A percentile compares a stretch with the other conserved stretches of the same genome.
phyloP scores from a whole-genome alignment of 2,797 vertebrate species.

The Gobio occitaniae region DNA sequence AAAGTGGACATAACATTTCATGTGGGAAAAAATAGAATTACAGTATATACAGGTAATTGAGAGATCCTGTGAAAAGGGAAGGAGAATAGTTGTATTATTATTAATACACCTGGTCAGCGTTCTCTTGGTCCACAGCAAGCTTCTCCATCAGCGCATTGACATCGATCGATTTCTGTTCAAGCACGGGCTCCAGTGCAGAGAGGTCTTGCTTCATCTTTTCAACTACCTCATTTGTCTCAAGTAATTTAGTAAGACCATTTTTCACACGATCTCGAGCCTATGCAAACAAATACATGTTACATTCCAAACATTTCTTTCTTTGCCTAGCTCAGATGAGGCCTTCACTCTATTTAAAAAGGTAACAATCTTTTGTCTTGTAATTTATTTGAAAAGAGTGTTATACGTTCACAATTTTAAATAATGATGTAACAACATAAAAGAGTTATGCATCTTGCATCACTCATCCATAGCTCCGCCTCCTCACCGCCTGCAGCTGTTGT shows the following conservation, averaged over 20 bases:
- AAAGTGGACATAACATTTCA: not conserved
- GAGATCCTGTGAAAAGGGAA: too few species aligned
- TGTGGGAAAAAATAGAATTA: not conserved
- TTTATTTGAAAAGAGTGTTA: not conserved
- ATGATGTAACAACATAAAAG: not conserved
- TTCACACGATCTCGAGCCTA: constrained; percentile 86
- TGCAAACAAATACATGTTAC: constrained; percentile 17
- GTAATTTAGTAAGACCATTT: constrained; percentile 84
- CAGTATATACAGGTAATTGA: not conserved
- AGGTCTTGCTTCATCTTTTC: constrained; percentile 88
- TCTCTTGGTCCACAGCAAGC: constrained; percentile 83
- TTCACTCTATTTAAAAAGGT: not conserved
- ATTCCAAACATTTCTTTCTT: constrained; percentile 10
- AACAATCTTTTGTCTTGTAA: not conserved
- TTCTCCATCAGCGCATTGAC: constrained; percentile 85
- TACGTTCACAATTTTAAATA: not conserved
- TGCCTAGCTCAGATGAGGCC: not conserved
- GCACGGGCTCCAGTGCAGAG: constrained; percentile 84
- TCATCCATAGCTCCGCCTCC: constrained; percentile 34
- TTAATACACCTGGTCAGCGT: constrained; percentile 79
- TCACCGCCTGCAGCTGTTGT: constrained; percentile 80
- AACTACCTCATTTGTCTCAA: constrained; percentile 85
- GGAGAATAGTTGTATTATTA: not conserved
- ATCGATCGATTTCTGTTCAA: constrained; percentile 83
- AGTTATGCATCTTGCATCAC: not conserved